phyloP scores from a whole-genome alignment of 1,140 invertebrate species.

The Oscheius sp. region DNA sequence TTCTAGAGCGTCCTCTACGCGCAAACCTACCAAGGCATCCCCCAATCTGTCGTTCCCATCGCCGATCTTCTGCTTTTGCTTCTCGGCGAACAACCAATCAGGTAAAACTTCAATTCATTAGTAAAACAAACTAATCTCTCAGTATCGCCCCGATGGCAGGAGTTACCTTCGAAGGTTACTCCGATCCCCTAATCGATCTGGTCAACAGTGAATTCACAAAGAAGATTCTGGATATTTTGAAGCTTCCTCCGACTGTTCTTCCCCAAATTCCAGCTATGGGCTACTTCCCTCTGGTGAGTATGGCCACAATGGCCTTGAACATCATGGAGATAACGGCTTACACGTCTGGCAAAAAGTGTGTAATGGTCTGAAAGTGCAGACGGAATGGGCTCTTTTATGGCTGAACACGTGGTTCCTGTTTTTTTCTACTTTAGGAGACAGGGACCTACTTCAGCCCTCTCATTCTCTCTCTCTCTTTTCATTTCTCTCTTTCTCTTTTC shows the following conservation, averaged over 20 bases:
- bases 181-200: not conserved
- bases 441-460: too few relatives aligned
- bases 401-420: too few relatives aligned
- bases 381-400: too few relatives aligned
- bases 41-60: not conserved
- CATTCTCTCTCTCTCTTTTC: too few relatives aligned
- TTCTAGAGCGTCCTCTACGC: not conserved
- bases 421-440: too few relatives aligned
- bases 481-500: too few relatives aligned
- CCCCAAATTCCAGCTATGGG: not conserved
- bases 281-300: not conserved
- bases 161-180: not conserved
- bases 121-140: not conserved
- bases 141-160: not conserved
- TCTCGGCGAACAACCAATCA: slow-evolving; percentile 1
- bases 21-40: not conserved
- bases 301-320: not conserved
- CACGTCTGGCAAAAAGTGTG: too few relatives aligned
- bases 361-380: too few relatives aligned
- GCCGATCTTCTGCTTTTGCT: not conserved
- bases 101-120: not conserved
- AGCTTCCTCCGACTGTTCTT: not conserved
- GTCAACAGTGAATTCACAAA: not conserved
- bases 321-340: too few relatives aligned
- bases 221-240: not conserved